Conservation (phyloP, 1,140 invertebrate species). For the Bombus haemorrhoidalis region DNA sequence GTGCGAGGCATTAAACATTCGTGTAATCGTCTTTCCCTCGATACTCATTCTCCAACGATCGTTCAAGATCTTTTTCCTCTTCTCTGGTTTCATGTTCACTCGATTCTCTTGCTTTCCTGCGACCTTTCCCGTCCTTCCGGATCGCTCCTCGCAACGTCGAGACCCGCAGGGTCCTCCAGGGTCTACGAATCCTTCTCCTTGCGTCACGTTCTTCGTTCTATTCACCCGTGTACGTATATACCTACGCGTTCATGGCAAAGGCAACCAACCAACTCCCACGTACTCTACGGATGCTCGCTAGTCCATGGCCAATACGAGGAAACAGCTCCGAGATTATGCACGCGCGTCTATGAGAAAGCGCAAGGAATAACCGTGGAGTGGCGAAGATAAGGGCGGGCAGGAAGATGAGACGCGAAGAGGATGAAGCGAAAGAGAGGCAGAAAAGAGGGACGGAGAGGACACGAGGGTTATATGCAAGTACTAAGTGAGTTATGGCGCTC, state of each 20-base stretch:
- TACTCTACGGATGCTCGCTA: background rate
- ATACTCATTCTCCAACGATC: constrained; percentile 14
- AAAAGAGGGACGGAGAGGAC: background rate
- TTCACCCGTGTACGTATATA: background rate
- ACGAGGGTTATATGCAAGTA: constrained; percentile 72
- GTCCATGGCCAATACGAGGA: constrained; percentile 11
- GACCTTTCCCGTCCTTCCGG: constrained; percentile 1
- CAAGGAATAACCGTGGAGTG: constrained; percentile 40
- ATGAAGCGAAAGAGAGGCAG: constrained; percentile 34
- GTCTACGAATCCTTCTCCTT: constrained; percentile 23
- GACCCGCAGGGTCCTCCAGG: background rate
- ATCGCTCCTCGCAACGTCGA: constrained; percentile 34
- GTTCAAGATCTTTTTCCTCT: background rate
- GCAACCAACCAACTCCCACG: constrained; percentile 23
- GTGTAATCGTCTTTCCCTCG: constrained; percentile 61
- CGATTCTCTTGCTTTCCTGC: background rate
- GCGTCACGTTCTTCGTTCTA: background rate
- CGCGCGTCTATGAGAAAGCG: constrained; percentile 41
- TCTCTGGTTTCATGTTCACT: background rate
- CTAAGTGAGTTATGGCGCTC: constrained; percentile 79
- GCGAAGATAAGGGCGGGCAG: constrained; percentile 48
- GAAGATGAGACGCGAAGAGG: constrained; percentile 6
- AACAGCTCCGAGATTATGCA: constrained; percentile 47
- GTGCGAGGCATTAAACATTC: constrained; percentile 70
- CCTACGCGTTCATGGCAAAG: background rate